These are phyloP conservation scores for Anolis carolinensis DNA, from an alignment of 2,113 vertebrate species.

Conservation along the genomic window DNA sequence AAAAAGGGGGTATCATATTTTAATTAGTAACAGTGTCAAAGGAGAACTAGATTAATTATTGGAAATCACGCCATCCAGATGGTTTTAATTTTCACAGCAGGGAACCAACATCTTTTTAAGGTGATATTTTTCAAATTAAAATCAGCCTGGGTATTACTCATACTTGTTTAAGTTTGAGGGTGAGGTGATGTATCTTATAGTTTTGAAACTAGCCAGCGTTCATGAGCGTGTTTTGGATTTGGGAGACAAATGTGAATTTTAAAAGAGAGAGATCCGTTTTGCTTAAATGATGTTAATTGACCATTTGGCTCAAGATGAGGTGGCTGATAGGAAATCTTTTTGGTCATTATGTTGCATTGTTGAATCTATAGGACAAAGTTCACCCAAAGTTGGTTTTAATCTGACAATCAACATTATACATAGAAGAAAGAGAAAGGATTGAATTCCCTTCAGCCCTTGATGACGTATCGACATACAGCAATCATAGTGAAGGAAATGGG, in stretches of 20 bases:
- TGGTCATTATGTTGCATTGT: fast-evolving
- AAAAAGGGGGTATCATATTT: constrained; percentile 75
- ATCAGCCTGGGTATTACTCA: constrained; percentile 77
- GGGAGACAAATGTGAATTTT: constrained; percentile 21
- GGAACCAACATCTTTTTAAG: constrained; percentile 77
- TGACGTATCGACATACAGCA: not conserved
- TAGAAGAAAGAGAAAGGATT: not conserved
- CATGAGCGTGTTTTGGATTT: not conserved
- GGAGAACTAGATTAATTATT: constrained; percentile 81
- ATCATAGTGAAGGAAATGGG: not conserved
- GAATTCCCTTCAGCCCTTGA: not conserved
- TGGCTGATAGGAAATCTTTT: not conserved
- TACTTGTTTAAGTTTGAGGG: constrained; percentile 66
- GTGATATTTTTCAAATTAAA: constrained; percentile 84
- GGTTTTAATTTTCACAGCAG: constrained; percentile 82
- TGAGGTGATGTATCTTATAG: constrained; percentile 47
- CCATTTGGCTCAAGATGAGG: not conserved
- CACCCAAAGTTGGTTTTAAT: not conserved
- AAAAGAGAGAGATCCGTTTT: constrained; percentile 41
- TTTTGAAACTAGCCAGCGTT: constrained; percentile 59
- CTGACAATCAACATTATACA: not conserved
- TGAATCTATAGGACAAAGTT: constrained; percentile 20
- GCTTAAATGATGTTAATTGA: constrained; percentile 43
- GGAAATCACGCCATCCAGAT: constrained; percentile 79
- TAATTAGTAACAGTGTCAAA: constrained; percentile 82